Evolutionary conservation across 2,113 vertebrate genomes (phyloP).

Genomic region (Clupea harengus): DNA sequence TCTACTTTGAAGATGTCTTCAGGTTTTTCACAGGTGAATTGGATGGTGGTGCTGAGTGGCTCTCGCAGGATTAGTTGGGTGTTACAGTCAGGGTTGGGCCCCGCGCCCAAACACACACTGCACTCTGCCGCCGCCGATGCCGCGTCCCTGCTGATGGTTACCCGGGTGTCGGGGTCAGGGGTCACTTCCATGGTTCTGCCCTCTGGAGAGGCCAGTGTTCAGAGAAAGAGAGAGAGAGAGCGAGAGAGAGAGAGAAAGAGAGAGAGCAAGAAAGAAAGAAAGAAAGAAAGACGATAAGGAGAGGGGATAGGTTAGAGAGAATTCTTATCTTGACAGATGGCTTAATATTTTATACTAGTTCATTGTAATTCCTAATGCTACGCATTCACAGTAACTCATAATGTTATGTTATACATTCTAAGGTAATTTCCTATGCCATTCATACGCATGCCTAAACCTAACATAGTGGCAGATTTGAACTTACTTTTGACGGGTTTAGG

Average conservation of each 20-base stretch:
- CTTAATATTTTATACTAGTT: background rate
- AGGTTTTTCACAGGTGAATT: slow-evolving; percentile 67
- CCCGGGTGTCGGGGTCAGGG: slow-evolving; percentile 46
- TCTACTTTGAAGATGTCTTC: slow-evolving; percentile 62
- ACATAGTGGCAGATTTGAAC: slow-evolving; percentile 24
- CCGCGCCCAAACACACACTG: slow-evolving; percentile 56
- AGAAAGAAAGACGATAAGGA: background rate
- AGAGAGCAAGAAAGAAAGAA: background rate
- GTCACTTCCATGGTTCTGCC: slow-evolving; percentile 45
- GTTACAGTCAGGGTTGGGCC: slow-evolving; percentile 47
- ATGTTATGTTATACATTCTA: background rate
- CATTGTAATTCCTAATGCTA: background rate
- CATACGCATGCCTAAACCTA: background rate
- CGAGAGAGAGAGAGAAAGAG: too few species aligned
- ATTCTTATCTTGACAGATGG: too few species aligned
- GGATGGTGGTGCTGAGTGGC: slow-evolving; percentile 35
- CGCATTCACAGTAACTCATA: background rate
- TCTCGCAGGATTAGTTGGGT: slow-evolving; percentile 28
- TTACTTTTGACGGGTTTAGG: slow-evolving; percentile 76
- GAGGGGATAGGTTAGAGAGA: background rate
- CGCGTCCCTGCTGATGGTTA: slow-evolving; percentile 49
- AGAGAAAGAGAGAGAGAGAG: background rate
- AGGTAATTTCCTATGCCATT: background rate
- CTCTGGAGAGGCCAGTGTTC: slow-evolving; percentile 41
- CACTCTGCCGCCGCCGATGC: slow-evolving; percentile 48